phyloP scores from a whole-genome alignment of 1,140 invertebrate species.

The Drosophila asahinai region DNA sequence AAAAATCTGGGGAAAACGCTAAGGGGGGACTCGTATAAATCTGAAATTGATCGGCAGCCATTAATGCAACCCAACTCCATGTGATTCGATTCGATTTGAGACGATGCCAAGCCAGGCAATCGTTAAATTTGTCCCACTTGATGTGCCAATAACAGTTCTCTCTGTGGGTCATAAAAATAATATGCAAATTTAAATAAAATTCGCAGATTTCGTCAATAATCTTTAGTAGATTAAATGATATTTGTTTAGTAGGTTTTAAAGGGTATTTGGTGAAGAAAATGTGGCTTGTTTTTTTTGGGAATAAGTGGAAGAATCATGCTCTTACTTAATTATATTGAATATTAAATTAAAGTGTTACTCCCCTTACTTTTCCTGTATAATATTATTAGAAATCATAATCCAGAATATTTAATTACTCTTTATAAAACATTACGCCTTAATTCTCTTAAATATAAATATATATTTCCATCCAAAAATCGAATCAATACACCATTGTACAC shows the following conservation, averaged over 20 bases:
- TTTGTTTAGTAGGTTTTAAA: conserved; percentile 13
- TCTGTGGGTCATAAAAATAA: conserved; percentile 42
- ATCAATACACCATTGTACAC: background rate
- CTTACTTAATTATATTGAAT: too few relatives aligned
- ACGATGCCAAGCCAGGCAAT: conserved; percentile 24
- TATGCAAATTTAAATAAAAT: conserved; percentile 44
- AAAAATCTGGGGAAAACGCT: conserved; percentile 24
- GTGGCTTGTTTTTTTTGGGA: background rate
- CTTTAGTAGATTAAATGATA: conserved; percentile 22
- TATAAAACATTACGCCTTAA: background rate
- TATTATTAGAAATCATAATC: background rate
- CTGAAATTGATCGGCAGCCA: conserved; percentile 68
- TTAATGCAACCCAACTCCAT: conserved; percentile 59
- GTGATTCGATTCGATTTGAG: conserved; percentile 17
- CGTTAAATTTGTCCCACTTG: conserved; percentile 57
- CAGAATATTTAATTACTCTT: background rate
- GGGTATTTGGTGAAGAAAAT: background rate
- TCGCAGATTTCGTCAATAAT: background rate
- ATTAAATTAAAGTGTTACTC: too few relatives aligned
- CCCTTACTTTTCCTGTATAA: too few relatives aligned
- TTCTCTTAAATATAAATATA: background rate
- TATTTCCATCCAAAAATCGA: background rate
- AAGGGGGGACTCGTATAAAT: conserved; percentile 52
- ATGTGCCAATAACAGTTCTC: conserved; percentile 55
- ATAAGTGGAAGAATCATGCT: too few relatives aligned